These are phyloP conservation scores for Carassius gibelio DNA, from an alignment of 2,113 vertebrate species.

Conservation along the genomic window DNA sequence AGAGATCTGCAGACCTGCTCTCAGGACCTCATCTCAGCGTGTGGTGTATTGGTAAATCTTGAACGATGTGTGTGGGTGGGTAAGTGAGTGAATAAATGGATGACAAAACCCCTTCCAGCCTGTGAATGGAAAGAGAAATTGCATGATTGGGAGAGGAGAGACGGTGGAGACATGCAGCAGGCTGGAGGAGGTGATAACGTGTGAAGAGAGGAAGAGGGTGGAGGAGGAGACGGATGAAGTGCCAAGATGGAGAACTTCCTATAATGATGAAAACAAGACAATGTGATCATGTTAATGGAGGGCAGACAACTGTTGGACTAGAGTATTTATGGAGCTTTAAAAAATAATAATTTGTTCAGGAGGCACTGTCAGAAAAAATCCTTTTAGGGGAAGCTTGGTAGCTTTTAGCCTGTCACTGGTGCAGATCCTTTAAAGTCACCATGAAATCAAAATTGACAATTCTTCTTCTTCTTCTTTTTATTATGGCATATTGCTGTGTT, in stretches of 20 bases:
- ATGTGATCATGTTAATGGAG: conserved; percentile 14
- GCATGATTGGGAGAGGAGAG: conserved; percentile 44
- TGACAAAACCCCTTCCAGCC: conserved; percentile 40
- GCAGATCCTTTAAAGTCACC: too few species aligned
- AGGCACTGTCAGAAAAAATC: neutral
- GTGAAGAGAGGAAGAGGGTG: conserved; percentile 31
- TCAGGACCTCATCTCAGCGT: conserved; percentile 26
- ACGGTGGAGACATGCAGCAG: conserved; percentile 29
- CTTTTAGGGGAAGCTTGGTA: too few species aligned
- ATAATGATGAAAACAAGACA: neutral
- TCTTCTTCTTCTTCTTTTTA: too few species aligned
- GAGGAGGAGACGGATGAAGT: conserved; percentile 25
- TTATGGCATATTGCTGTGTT: neutral
- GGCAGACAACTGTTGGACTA: neutral
- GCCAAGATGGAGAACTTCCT: conserved; percentile 1
- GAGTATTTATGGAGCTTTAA: conserved; percentile 2
- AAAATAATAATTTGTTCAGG: neutral
- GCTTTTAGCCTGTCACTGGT: too few species aligned
- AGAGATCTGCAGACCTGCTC: conserved; percentile 23
- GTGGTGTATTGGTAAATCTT: conserved; percentile 32
- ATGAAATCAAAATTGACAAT: neutral
- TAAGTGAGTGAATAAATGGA: conserved; percentile 46
- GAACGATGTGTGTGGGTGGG: conserved; percentile 29
- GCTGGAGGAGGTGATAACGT: conserved; percentile 39
- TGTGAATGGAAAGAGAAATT: conserved; percentile 44